Percentiles rank a stretch among this genome's conserved stretches.
Evolutionary conservation across 2,888 invertebrate genomes (phyloP).

Genomic region (Neoaliturus tenellus): DNA sequence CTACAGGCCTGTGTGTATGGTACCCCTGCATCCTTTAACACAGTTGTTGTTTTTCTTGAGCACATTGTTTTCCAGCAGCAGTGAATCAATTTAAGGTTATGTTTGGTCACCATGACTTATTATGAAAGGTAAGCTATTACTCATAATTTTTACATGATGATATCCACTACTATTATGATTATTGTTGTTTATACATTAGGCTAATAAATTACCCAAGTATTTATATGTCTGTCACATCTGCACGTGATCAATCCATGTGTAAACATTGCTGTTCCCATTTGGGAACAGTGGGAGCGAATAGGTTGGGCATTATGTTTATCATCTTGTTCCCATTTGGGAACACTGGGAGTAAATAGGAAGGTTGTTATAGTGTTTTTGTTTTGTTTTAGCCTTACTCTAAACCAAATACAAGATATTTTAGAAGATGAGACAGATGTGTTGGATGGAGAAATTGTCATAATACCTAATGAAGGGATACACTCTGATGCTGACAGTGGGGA

Average conservation of each 20-base stretch:
- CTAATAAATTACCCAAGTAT: background rate
- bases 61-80: background rate
- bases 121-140: background rate
- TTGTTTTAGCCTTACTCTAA: background rate
- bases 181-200: background rate
- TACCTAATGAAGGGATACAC: background rate
- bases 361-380: background rate
- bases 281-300: background rate
- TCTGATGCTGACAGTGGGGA: background rate
- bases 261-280: background rate
- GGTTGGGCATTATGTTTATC: background rate
- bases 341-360: background rate
- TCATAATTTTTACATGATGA: background rate
- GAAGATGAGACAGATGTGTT: background rate
- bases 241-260: background rate
- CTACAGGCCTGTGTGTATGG: background rate
- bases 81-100: background rate
- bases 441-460: background rate
- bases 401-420: background rate
- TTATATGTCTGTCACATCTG: background rate
- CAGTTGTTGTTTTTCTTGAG: background rate
- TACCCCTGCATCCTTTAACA: background rate
- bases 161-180: background rate
- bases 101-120: background rate
- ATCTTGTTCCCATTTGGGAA: slow-evolving; percentile 14